phyloP scores from a whole-genome alignment of 1,140 invertebrate species.

The Cepaea nemoralis region DNA sequence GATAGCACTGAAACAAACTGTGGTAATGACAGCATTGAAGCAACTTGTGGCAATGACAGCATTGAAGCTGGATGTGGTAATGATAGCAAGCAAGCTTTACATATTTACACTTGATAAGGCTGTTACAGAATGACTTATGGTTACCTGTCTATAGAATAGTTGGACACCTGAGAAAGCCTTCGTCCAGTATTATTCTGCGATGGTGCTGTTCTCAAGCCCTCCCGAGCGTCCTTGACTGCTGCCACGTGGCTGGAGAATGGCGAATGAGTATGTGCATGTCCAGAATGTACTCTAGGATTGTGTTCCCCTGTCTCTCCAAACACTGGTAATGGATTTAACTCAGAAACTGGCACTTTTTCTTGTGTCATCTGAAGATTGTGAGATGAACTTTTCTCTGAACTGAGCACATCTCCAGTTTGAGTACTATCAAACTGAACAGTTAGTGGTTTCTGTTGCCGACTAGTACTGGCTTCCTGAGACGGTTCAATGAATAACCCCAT shows the following conservation, averaged over 20 bases:
- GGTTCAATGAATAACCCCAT: slow-evolving; percentile 61
- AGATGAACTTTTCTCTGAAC: background rate
- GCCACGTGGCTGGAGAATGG: slow-evolving; percentile 48
- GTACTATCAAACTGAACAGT: background rate
- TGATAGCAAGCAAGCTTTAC: too few relatives aligned
- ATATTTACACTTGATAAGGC: too few relatives aligned
- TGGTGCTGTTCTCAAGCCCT: slow-evolving; percentile 3
- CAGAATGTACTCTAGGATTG: background rate
- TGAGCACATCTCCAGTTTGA: background rate
- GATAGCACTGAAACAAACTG: too few relatives aligned
- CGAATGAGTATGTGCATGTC: slow-evolving; percentile 1
- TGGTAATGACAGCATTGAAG: too few relatives aligned
- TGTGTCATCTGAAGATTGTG: background rate
- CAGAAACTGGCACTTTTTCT: background rate
- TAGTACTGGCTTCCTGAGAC: slow-evolving; percentile 35
- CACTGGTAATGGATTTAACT: too few relatives aligned
- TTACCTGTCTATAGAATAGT: slow-evolving; percentile 54
- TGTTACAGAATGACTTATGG: too few relatives aligned
- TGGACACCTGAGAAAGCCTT: slow-evolving; percentile 40
- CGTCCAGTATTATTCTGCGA: background rate
- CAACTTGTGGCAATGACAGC: too few relatives aligned
- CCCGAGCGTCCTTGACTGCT: slow-evolving; percentile 49
- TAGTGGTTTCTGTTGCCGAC: slow-evolving; percentile 28
- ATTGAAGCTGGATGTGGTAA: too few relatives aligned
- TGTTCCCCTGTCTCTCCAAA: background rate